Conservation (phyloP, 2,888 invertebrate species). For the Campoletis raptor region DNA sequence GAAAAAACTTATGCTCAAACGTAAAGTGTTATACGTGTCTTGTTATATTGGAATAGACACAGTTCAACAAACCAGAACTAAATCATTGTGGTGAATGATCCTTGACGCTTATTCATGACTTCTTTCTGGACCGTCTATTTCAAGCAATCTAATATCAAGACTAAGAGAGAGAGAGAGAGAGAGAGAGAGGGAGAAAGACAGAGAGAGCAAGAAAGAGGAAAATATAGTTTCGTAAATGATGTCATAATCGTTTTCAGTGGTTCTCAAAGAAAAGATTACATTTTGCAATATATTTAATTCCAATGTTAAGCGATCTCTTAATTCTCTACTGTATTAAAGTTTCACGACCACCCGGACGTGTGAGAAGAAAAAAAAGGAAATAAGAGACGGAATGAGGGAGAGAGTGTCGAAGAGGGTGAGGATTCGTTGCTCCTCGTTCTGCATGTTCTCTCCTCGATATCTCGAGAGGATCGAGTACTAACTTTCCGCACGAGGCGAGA, state of each 20-base stretch:
- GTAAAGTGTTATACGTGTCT: constrained; percentile 25
- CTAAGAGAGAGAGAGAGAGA: constrained; percentile 24
- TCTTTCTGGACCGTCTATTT: background rate
- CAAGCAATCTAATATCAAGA: constrained; percentile 15
- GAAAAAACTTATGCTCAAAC: constrained; percentile 29
- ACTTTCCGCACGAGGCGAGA: constrained; percentile 49
- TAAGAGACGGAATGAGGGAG: constrained; percentile 10
- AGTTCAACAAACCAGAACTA: constrained; percentile 61
- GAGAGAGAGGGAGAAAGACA: constrained; percentile 56
- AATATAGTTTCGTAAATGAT: constrained; percentile 69
- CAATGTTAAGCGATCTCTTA: constrained; percentile 13
- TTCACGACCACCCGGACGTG: constrained; percentile 61
- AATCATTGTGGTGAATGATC: constrained; percentile 63
- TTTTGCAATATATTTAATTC: constrained; percentile 26
- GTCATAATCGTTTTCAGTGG: constrained; percentile 69
- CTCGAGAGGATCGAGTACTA: constrained; percentile 61
- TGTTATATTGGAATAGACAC: constrained; percentile 7
- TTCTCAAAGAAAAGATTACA: constrained; percentile 48
- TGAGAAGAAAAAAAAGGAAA: constrained; percentile 49
- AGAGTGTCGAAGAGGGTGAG: constrained; percentile 54
- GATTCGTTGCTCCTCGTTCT: constrained; percentile 53
- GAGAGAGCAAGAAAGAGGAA: constrained; percentile 27
- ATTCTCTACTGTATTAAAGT: constrained; percentile 30
- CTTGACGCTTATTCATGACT: constrained; percentile 41
- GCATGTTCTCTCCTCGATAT: constrained; percentile 57